These are phyloP conservation scores for Corythaixoides concolor DNA, from an alignment of 2,113 vertebrate genomes.

Conservation along the genomic window DNA sequence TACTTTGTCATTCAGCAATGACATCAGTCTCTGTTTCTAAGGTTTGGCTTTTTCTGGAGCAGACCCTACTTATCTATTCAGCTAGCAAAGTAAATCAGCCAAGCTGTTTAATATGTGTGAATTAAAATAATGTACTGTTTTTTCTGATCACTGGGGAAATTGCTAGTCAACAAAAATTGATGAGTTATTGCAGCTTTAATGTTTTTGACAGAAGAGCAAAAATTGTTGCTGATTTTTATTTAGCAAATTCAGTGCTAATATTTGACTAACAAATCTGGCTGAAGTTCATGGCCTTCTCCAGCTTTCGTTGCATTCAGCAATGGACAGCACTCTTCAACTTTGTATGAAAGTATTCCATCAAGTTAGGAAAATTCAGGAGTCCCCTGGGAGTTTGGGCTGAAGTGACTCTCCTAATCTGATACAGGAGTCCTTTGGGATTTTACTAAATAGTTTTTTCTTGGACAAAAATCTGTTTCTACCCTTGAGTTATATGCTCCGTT, in stretches of 20 bases:
- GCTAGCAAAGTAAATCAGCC: neutral
- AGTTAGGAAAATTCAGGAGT: neutral
- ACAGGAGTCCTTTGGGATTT: neutral
- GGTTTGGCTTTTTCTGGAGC: neutral
- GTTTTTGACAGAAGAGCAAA: neutral
- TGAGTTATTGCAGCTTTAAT: neutral
- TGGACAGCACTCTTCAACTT: neutral
- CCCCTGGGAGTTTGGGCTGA: neutral
- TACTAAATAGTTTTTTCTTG: neutral
- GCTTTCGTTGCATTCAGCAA: neutral
- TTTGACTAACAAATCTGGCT: neutral
- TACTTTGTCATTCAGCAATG: neutral
- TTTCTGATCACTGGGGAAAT: neutral
- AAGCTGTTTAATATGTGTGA: neutral
- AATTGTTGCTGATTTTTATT: neutral
- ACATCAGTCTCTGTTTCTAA: neutral
- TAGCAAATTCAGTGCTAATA: neutral
- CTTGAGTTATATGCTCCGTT: neutral
- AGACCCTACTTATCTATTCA: neutral
- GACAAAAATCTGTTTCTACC: neutral
- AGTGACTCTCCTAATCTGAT: neutral
- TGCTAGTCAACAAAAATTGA: neutral
- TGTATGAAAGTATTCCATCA: neutral
- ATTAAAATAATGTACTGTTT: neutral
- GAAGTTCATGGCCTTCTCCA: neutral